Conservation (phyloP, 2,888 invertebrate species). For the Fragum whitleyi region DNA sequence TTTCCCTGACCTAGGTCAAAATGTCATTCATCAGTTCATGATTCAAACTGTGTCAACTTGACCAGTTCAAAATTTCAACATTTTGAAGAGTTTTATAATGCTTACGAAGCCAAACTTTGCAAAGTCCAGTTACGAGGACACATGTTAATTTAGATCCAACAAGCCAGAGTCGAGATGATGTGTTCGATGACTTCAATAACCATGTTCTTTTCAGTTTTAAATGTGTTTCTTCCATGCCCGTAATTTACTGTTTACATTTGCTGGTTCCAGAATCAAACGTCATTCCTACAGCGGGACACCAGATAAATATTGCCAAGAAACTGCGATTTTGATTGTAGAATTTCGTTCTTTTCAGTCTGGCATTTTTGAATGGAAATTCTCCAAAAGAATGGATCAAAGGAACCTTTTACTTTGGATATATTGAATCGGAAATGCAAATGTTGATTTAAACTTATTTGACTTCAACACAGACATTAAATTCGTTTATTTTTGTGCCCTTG, state of each 20-base stretch:
- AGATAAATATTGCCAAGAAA: not conserved
- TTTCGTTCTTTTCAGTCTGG: not conserved
- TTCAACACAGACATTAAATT: no score
- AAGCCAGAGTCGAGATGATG: conserved; percentile 15
- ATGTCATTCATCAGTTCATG: no score
- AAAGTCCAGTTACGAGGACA: not conserved
- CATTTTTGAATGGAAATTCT: no score
- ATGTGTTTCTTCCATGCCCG: conserved; percentile 1
- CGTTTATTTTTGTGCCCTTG: not conserved
- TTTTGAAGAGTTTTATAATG: no score
- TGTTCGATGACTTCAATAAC: conserved; percentile 8
- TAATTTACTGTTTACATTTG: not conserved
- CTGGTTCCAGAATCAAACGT: not conserved
- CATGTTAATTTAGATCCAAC: conserved; percentile 10
- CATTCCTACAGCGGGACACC: not conserved
- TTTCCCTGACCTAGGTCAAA: no score
- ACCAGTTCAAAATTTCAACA: no score
- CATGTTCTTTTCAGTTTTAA: not conserved
- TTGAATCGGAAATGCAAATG: no score
- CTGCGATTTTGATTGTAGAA: not conserved
- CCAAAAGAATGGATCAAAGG: no score
- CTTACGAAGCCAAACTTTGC: conserved; percentile 37
- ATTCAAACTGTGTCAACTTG: no score
- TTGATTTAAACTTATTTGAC: no score
- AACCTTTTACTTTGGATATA: no score